Conservation (phyloP, 2,888 invertebrate genomes). For the Anaspis maculata region DNA sequence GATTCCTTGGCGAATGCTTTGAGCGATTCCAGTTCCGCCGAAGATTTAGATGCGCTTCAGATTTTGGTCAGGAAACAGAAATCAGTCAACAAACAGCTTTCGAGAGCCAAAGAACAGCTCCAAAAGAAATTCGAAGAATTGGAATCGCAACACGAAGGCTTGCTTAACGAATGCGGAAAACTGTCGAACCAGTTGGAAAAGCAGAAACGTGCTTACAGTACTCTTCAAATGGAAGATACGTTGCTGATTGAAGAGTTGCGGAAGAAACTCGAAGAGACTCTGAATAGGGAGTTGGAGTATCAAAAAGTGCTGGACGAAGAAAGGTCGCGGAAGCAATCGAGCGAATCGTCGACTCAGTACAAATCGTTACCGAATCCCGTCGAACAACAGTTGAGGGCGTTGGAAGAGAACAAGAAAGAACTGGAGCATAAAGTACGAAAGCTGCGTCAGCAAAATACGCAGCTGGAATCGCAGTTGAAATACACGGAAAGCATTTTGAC, state of each 20-base stretch:
- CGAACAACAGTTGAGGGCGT: slow-evolving; percentile 2
- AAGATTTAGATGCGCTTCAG: slow-evolving; percentile 17
- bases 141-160: slow-evolving; percentile 32
- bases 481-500: background rate
- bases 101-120: slow-evolving; percentile 13
- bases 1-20: slow-evolving; percentile 44
- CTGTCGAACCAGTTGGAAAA: too few species aligned
- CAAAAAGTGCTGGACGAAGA: slow-evolving; percentile 52
- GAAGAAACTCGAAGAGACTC: slow-evolving; percentile 54
- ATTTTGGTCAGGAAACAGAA: slow-evolving; percentile 29
- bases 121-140: slow-evolving; percentile 17
- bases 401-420: slow-evolving; percentile 13
- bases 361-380: too few species aligned
- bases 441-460: background rate
- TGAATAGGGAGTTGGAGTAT: slow-evolving; percentile 56
- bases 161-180: too few species aligned
- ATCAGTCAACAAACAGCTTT: slow-evolving; percentile 20
- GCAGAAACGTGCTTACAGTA: slow-evolving; percentile 40
- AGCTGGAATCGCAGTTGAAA: too few species aligned
- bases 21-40: slow-evolving; percentile 35
- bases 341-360: too few species aligned
- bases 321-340: slow-evolving; percentile 31
- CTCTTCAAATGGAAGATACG: slow-evolving; percentile 47
- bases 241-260: slow-evolving; percentile 58
- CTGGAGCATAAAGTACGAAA: slow-evolving; percentile 17